phyloP scores from a whole-genome alignment of 2,113 vertebrate genomes.

The Atherinomorus stipes region DNA sequence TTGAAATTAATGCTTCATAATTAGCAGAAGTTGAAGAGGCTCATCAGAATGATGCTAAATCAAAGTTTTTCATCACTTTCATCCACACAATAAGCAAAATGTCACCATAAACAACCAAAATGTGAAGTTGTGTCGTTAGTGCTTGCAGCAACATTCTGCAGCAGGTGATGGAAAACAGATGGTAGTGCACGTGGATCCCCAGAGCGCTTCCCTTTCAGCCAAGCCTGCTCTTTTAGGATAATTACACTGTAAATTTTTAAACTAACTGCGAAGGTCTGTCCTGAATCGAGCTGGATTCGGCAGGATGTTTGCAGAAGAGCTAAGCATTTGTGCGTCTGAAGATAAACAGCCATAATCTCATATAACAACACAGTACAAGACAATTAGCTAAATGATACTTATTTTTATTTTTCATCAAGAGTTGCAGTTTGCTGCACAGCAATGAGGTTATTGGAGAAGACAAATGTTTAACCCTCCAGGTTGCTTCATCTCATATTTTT shows the following conservation, averaged over 20 bases:
- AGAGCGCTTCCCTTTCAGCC: conserved; percentile 30
- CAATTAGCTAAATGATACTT: conserved; percentile 53
- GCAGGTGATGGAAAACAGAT: conserved; percentile 42
- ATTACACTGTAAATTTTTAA: conserved; percentile 71
- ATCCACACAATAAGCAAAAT: background rate
- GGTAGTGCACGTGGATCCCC: conserved; percentile 14
- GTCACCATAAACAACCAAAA: background rate
- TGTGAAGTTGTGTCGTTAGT: conserved; percentile 12
- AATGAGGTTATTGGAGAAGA: conserved; percentile 28
- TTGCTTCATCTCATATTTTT: conserved; percentile 12
- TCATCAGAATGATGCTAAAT: background rate
- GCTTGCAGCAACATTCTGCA: background rate
- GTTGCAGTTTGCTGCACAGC: conserved; percentile 12
- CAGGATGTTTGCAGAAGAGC: conserved; percentile 21
- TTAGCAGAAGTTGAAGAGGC: background rate
- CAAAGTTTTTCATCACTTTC: background rate
- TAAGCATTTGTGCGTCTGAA: background rate
- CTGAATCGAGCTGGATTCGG: conserved; percentile 47
- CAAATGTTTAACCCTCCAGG: background rate
- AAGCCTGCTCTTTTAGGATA: conserved; percentile 65
- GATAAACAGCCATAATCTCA: conserved; percentile 25
- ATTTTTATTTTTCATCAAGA: conserved; percentile 18
- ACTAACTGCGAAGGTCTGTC: conserved; percentile 54
- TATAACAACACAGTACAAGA: background rate
- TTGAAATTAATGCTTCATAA: background rate